Base-by-base conservation (phyloP, 2,888 invertebrate genomes). In the Heliconius cydno region DNA sequence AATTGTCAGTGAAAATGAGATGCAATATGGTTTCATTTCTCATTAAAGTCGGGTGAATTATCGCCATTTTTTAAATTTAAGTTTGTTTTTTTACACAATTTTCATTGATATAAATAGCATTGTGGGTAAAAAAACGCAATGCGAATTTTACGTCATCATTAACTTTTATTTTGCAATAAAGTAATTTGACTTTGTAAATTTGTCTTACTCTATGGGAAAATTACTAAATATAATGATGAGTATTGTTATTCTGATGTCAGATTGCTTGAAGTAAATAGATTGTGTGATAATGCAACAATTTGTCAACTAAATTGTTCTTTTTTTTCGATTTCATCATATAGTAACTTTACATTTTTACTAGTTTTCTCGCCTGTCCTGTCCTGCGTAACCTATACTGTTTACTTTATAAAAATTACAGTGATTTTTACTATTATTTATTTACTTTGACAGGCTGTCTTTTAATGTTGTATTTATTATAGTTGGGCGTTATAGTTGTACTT, bases 201-300 rank as follows among this genome's bases (percentile, higher is more conserved):
- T 60, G 30, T 57, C 30, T 19, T 72, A 28, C 34, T 73, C 6
- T 30, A 19, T 73, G 60, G 38, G 60, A 73, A 60, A 15, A 60
- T 25, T 63, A n/a, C n/a, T 13, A 60, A 15, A 9, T 15, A 60
- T 25, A 34, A 60, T 25, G 9, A 46, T 25, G 28, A 10, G 19
- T 52, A 22, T 22, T 57, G 52, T 57, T 57, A 57, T 57, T 28
- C 6, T n/a, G n/a, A 38, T 57, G n/a, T 57, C 57, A 52, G 52
- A 52, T 52, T 22, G 52, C 52, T 52, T 52, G 52, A 52, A 52
- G 52, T 60, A n/a, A 60, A 60, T 60, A 68, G 60, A 66, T 75
- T 66, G 15, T 76, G 46, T 65, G 28, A 75, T 46, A 41, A 66
- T 75, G 66, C n/a, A 60, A 60, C 13, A 34, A 46, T 65, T 75